Evolutionary conservation across 2,888 invertebrate species (phyloP).

Genomic region (Dryadula phaetusa): DNA sequence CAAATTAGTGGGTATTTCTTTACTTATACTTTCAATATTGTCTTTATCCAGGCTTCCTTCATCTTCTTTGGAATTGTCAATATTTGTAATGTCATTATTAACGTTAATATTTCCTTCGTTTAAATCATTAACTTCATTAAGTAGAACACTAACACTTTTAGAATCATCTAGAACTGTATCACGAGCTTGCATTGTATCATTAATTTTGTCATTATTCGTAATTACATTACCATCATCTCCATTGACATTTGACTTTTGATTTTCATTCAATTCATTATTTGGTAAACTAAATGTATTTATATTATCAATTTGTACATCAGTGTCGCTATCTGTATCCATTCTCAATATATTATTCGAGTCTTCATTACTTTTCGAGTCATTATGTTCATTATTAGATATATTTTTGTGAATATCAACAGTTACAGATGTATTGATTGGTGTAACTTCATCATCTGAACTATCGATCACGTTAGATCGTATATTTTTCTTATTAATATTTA

Average conservation of each 20-base stretch:
- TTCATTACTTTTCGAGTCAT: conserved; percentile 13
- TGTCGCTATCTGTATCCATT: conserved; percentile 20
- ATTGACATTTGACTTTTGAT: conserved; percentile 4
- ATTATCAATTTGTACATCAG: conserved; percentile 26
- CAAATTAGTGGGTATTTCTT: neutral
- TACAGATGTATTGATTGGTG: conserved; percentile 48
- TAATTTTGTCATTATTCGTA: conserved; percentile 34
- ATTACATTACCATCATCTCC: conserved; percentile 22
- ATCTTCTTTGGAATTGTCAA: conserved; percentile 11
- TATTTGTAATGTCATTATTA: conserved; percentile 1
- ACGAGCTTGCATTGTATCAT: conserved; percentile 4
- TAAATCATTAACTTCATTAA: conserved; percentile 19
- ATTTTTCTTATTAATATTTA: conserved; percentile 25
- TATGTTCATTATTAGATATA: neutral
- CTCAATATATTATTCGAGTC: conserved; percentile 22
- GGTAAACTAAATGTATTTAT: conserved; percentile 23
- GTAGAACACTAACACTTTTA: neutral
- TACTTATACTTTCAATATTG: conserved; percentile 21
- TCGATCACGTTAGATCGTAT: conserved; percentile 49
- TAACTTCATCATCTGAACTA: conserved; percentile 52
- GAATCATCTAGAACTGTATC: neutral
- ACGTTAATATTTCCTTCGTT: no score
- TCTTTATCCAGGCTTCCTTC: neutral
- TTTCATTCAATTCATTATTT: conserved; percentile 22
- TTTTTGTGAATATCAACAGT: conserved; percentile 49